Conservation (phyloP, 2,797 vertebrate genomes). For the Bradypodion pumilum region DNA sequence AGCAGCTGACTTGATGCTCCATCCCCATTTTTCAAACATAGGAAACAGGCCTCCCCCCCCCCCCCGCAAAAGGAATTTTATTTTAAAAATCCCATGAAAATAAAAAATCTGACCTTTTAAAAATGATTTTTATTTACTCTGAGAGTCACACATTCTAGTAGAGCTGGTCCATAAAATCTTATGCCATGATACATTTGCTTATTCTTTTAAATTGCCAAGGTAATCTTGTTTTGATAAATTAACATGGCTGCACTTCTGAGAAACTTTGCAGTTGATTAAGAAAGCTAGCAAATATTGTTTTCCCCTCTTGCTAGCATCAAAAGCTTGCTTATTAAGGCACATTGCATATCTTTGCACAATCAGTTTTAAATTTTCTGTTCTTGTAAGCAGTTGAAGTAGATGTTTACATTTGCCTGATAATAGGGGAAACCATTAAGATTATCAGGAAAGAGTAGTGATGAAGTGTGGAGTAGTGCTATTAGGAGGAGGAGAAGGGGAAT, state of each 20-base stretch:
- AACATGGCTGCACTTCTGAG: background rate
- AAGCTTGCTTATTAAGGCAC: background rate
- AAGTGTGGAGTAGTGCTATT: no score
- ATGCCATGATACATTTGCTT: background rate
- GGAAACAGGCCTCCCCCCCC: no score
- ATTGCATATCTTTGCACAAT: conserved; percentile 13
- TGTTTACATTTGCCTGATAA: background rate
- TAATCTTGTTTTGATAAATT: background rate
- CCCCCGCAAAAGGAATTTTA: no score
- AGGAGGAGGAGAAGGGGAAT: no score
- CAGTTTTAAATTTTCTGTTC: background rate
- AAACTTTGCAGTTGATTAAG: conserved; percentile 43
- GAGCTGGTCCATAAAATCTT: background rate
- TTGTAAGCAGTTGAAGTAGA: conserved; percentile 5
- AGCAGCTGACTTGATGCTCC: no score
- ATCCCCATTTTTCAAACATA: no score
- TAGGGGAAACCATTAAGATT: conserved; percentile 25
- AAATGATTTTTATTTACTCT: no score
- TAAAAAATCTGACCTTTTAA: no score
- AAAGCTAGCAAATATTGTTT: conserved; percentile 21
- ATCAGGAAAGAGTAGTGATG: conserved; percentile 35
- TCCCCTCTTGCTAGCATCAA: background rate
- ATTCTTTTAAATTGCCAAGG: background rate
- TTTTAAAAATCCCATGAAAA: no score
- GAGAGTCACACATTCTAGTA: background rate